Evolutionary conservation across 2,888 invertebrate genomes (phyloP).

Genomic region (Adelognathus sp.): DNA sequence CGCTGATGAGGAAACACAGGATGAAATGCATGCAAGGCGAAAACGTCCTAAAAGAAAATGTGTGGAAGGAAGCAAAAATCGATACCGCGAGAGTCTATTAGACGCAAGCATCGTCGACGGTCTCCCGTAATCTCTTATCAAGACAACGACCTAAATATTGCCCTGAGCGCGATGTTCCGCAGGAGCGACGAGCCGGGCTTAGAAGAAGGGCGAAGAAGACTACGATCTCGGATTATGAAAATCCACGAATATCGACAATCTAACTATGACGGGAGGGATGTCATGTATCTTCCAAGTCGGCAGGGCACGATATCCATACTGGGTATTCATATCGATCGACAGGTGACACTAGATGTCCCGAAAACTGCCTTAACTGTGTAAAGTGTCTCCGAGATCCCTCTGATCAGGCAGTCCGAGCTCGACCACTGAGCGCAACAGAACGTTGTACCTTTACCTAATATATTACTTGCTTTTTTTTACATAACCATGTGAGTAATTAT

Average conservation of each 20-base stretch:
- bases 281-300: not conserved
- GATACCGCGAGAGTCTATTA: not conserved
- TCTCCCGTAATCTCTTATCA: not conserved
- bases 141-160: not conserved
- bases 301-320: not conserved
- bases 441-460: too few species aligned
- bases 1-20: not conserved
- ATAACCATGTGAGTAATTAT: too few species aligned
- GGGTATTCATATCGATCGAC: not conserved
- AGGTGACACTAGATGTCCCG: constrained; percentile 4
- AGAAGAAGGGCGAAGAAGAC: constrained; percentile 6
- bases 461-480: too few species aligned
- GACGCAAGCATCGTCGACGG: not conserved
- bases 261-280: constrained; percentile 11
- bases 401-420: not conserved
- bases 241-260: not conserved
- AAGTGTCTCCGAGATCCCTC: not conserved
- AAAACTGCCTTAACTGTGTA: not conserved
- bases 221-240: not conserved
- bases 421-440: not conserved
- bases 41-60: not conserved
- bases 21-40: not conserved
- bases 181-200: constrained; percentile 8
- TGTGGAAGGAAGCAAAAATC: constrained; percentile 2
- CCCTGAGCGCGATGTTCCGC: constrained; percentile 9